Conservation (phyloP, 1,140 invertebrate genomes). For the Heliconius eleuchia region DNA sequence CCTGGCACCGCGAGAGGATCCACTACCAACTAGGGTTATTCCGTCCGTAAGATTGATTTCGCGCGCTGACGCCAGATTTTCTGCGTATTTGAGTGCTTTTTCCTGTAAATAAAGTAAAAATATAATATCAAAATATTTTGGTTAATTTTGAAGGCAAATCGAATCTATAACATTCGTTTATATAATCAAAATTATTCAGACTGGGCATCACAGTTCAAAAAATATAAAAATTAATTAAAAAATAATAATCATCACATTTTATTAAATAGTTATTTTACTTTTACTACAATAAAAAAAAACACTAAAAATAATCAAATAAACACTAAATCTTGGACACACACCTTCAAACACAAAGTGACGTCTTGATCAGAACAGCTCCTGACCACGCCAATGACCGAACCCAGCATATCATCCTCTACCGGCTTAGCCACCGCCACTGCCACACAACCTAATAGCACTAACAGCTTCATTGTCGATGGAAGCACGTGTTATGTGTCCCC, state of each 20-base stretch:
- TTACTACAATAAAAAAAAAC: not conserved
- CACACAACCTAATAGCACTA: constrained; percentile 80
- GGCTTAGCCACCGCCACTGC: constrained; percentile 80
- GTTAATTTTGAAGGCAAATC: too few species aligned
- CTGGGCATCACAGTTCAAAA: too few species aligned
- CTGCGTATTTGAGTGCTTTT: constrained; percentile 85
- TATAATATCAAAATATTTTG: not conserved
- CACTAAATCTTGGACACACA: constrained; percentile 50
- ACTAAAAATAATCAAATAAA: constrained; percentile 22
- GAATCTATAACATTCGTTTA: too few species aligned
- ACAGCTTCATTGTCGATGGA: constrained; percentile 81
- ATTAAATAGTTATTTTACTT: not conserved
- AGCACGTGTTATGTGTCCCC: constrained; percentile 61
- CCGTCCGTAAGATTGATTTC: constrained; percentile 85
- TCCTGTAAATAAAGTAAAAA: constrained; percentile 77
- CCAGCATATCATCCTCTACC: constrained; percentile 76
- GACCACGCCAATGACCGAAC: constrained; percentile 84
- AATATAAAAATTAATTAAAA: too few species aligned
- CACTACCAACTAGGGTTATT: constrained; percentile 86
- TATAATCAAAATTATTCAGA: too few species aligned
- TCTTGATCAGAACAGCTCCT: constrained; percentile 86
- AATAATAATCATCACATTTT: not conserved
- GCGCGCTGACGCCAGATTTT: constrained; percentile 78
- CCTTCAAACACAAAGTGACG: constrained; percentile 88
- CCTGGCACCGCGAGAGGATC: constrained; percentile 77